These are phyloP conservation scores for Heteractis magnifica DNA, from an alignment of 92 coral and sea anemone species.

Conservation along the genomic window DNA sequence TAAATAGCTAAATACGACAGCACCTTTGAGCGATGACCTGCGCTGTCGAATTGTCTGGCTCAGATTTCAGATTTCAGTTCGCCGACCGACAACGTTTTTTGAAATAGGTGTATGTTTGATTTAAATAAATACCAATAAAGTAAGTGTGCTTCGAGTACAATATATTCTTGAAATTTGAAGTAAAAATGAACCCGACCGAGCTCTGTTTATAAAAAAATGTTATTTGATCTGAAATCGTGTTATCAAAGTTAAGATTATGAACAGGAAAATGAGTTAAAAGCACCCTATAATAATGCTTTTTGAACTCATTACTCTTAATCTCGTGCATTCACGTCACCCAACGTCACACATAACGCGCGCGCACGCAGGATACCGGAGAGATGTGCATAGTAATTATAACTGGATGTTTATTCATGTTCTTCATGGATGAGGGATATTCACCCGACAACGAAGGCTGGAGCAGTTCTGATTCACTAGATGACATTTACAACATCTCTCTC, in stretches of 20 bases:
- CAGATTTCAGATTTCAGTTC: no score
- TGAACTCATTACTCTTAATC: neutral
- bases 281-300: neutral
- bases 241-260: neutral
- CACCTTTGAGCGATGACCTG: no score
- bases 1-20: no score
- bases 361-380: constrained; percentile 38
- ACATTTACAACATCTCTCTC: constrained; percentile 68
- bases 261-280: neutral
- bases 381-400: constrained; percentile 34
- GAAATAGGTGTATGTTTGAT: no score
- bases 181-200: no score
- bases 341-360: constrained; percentile 40
- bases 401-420: constrained; percentile 39
- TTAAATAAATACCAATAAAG: no score
- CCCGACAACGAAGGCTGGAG: constrained; percentile 47
- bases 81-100: no score
- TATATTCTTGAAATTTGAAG: no score
- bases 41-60: no score
- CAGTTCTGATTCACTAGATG: constrained; percentile 67
- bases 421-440: constrained; percentile 46
- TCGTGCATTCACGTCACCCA: neutral
- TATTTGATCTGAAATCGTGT: neutral
- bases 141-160: no score
- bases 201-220: no score